phyloP scores from a whole-genome alignment of 1,140 invertebrate species.

The Drosophila sproati region DNA sequence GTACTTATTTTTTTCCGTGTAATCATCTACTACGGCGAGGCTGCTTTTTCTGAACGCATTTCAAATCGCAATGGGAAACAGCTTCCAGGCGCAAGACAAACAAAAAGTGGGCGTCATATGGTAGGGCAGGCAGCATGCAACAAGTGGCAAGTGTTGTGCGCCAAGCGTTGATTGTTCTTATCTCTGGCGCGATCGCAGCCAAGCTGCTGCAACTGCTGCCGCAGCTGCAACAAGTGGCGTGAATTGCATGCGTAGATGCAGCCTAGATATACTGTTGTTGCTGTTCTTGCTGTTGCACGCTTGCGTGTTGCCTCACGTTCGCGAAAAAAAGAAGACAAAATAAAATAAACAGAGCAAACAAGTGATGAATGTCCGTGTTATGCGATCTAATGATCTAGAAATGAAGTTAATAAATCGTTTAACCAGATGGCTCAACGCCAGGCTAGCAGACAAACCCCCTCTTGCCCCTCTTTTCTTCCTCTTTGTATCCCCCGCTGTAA shows the following conservation, averaged over 20 bases:
- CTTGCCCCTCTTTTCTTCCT: neutral
- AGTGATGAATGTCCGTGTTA: conserved; percentile 84
- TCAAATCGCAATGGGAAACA: conserved; percentile 33
- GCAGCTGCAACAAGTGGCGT: conserved; percentile 46
- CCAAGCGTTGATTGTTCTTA: conserved; percentile 81
- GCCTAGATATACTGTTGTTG: conserved; percentile 49
- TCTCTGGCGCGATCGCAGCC: conserved; percentile 54
- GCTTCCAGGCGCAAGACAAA: conserved; percentile 55
- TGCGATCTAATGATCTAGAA: conserved; percentile 84
- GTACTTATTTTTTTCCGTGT: neutral
- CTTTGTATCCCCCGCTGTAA: neutral
- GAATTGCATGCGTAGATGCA: conserved; percentile 75
- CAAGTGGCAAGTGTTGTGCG: conserved; percentile 77
- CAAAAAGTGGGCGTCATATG: conserved; percentile 41
- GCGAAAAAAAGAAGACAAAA: conserved; percentile 11
- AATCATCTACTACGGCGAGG: conserved; percentile 25
- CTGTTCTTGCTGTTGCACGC: conserved; percentile 30
- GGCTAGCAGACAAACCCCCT: conserved; percentile 1
- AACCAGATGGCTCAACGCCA: conserved; percentile 67
- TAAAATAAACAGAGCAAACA: conserved; percentile 49
- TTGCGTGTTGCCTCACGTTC: conserved; percentile 62
- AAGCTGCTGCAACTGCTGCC: conserved; percentile 11
- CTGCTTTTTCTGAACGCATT: conserved; percentile 14
- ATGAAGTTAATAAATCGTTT: conserved; percentile 84
- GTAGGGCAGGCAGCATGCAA: conserved; percentile 34